Evolutionary conservation across 2,113 vertebrate species (phyloP), one percentile per base, ranked within the genome.

Genomic region (Ailuropoda melanoleuca): DNA sequence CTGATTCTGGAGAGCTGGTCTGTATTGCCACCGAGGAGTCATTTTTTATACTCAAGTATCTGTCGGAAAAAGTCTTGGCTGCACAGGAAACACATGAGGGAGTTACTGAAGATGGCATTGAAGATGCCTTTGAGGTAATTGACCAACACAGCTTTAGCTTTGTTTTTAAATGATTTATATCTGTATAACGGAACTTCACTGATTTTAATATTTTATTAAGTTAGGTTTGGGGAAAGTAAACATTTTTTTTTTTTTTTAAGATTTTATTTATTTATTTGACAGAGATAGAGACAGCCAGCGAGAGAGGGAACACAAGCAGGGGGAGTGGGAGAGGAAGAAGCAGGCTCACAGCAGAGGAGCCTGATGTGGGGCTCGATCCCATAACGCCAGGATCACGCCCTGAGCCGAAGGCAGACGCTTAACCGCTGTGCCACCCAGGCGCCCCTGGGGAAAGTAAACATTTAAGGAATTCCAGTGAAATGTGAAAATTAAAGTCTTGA

Each of bases 11-110:
- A 89, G 99, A 99, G 97, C 99, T 99, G n/a, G 99, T 99, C 91
- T 99, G 99, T 98, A 99, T 99, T 72, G 99, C 99, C 84, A 99
- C 99, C 0, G 99, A 99, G 87, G 99, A 99, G 96, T 99, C 99
- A 19, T 99, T 99, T 99, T 99, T 99, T 98, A 99, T 99, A 97
- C 99, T 99, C 88, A 99, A 99, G 93, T 99, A 99, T 82, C 94
- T 99, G 87, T 99, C 99, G 15, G 99, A 99, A 39, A 99, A 99
- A 99, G 99, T 99, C 74, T 99, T 99, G 62, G 97, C 99, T 86
- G 99, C 99, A 14, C 99, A 99, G 97, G 99, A 99, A 98, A 99
- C 99, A 64, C 99, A 99, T 64, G 99, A 99, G 98, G 99, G 99
- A 48, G 99, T 99, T 64, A 99, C 99, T 17, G 99, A 99, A 98